Evolutionary conservation across 2,113 vertebrate species (phyloP), one percentile per base, ranked within the genome.

Genomic region (Uropsilus gracilis): DNA sequence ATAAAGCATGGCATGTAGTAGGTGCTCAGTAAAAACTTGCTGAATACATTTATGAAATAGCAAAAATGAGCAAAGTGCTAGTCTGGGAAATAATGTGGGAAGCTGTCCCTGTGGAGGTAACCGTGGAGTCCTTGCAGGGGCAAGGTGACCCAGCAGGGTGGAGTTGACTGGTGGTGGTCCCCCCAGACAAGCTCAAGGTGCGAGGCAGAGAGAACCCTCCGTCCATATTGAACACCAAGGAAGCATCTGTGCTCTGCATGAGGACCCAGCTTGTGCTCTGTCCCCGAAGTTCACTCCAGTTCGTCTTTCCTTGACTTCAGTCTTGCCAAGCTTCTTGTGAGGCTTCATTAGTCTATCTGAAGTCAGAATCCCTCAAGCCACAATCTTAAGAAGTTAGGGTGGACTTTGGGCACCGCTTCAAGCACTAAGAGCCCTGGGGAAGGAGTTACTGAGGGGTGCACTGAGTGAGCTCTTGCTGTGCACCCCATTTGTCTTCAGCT

Each of bases 401-500:
- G 24, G 34, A 46, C 37, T n/a, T 66, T 44, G 0, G 13, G 69
- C 44, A 37, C 24, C 46, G 32, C 37, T 18, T 30, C 37, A 8
- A 0, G 13, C 53, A 10, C 17, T 1, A 9, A 13, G 72, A 89
- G 44, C 18, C 32, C 0, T 3, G 37, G 7, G 48, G 57, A 68
- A 22, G 22, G 32, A 32, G 9, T 22, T 17, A 0, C 2, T 11
- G 30, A 18, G 13, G 30, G 48, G 20, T 72, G 7, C 32, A 3
- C 42, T n/a, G 5, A n/a, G 20, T 13, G 32, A 50, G 72, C 30
- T 30, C 46, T 42, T 75, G 48, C 78, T 28, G 1, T 22, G 3
- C 17, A 12, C n/a, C n/a, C 11, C 4, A 18, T 14, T 0, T 1
- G n/a, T 28, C 44, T 26, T 24, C n/a, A 11, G 11, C 61, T 32